phyloP scores from a whole-genome alignment of 1,140 invertebrate genomes.

The Dendrolimus punctatus region DNA sequence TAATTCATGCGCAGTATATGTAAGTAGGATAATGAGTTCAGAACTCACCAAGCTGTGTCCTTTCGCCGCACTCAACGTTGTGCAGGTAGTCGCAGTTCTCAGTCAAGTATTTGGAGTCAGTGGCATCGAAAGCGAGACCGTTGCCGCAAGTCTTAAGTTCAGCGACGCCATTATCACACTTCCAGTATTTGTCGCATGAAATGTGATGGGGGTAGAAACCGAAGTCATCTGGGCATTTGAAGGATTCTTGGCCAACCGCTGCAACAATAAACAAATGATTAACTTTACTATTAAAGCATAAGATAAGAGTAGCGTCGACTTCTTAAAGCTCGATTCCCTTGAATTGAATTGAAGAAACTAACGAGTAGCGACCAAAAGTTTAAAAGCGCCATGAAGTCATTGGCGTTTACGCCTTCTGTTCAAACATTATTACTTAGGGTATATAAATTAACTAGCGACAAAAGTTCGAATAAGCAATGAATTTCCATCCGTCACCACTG shows the following conservation, averaged over 20 bases:
- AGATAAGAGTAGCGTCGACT: too few relatives aligned
- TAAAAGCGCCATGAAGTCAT: too few relatives aligned
- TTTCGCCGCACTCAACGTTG: conserved; percentile 95
- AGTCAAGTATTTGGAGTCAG: conserved; percentile 89
- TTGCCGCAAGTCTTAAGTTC: conserved; percentile 95
- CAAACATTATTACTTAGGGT: too few relatives aligned
- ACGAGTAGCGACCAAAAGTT: too few relatives aligned
- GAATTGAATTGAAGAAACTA: too few relatives aligned
- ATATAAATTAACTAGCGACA: too few relatives aligned
- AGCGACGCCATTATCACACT: conserved; percentile 91
- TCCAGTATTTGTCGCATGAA: conserved; percentile 97
- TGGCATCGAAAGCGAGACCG: conserved; percentile 92
- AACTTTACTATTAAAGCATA: not conserved
- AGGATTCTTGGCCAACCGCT: conserved; percentile 83
- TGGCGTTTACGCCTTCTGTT: too few relatives aligned
- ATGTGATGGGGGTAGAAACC: conserved; percentile 93
- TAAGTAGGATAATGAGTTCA: too few relatives aligned
- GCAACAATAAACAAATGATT: conserved; percentile 35
- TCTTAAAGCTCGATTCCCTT: too few relatives aligned
- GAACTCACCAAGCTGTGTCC: conserved; percentile 83
- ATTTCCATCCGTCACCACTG: too few relatives aligned
- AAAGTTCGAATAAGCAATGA: too few relatives aligned
- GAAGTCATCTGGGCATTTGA: conserved; percentile 95
- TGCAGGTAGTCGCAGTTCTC: conserved; percentile 97
- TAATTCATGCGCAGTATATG: too few relatives aligned